phyloP scores from a whole-genome alignment of 2,888 invertebrate species.

The Melinaea menophilus region DNA sequence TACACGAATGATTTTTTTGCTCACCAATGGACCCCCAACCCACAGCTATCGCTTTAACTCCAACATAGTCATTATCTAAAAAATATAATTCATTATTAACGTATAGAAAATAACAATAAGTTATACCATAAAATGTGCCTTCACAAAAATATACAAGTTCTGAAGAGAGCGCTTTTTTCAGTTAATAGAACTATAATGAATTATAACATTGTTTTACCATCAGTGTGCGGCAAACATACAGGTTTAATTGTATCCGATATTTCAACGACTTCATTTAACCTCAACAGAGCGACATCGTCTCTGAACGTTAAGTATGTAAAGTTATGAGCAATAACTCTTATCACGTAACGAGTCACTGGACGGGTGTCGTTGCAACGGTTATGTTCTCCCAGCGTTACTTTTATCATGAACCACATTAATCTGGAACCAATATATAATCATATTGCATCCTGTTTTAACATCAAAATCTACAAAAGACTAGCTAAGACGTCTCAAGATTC shows the following conservation, averaged over 20 bases:
- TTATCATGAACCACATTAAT: conserved; percentile 95
- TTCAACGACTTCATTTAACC: conserved; percentile 86
- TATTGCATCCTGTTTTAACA: background rate
- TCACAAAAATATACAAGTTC: no score
- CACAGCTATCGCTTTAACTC: conserved; percentile 84
- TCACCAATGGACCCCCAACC: conserved; percentile 93
- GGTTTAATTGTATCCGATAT: conserved; percentile 88
- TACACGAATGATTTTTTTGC: conserved; percentile 88
- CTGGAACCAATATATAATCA: conserved; percentile 59
- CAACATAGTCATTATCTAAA: conserved; percentile 70
- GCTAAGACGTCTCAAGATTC: no score
- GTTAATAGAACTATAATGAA: no score
- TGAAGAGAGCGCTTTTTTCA: no score
- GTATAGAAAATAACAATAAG: background rate
- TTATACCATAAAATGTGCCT: background rate
- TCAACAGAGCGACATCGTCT: conserved; percentile 89
- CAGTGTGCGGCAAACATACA: conserved; percentile 85
- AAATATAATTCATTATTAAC: background rate
- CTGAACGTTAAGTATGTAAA: conserved; percentile 90
- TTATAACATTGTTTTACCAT: conserved; percentile 63
- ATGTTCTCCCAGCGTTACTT: conserved; percentile 91
- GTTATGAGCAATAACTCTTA: conserved; percentile 85
- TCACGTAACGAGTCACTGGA: conserved; percentile 86
- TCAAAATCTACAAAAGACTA: background rate
- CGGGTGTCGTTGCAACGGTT: conserved; percentile 86